Conservation (phyloP, 2,113 vertebrate genomes). For the Capra hircus region DNA sequence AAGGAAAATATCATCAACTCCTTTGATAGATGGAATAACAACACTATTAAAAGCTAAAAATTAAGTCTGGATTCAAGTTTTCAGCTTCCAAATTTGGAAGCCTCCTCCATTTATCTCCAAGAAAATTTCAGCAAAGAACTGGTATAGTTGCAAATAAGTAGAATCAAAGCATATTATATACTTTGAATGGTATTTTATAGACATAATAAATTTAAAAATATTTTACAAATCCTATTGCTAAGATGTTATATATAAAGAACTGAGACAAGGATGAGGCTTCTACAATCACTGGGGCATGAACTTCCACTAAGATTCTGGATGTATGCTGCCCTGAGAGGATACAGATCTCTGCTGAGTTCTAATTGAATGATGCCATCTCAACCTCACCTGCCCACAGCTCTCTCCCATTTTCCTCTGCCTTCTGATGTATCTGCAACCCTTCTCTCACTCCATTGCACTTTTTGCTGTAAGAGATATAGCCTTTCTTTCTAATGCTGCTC, state of each 20-base stretch:
- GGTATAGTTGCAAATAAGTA: not conserved
- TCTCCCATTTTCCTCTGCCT: not conserved
- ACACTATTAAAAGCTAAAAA: not conserved
- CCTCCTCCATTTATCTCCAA: not conserved
- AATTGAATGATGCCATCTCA: accelerated
- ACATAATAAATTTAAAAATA: not conserved
- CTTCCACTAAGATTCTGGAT: not conserved
- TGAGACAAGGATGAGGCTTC: not conserved
- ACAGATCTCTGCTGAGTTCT: not conserved
- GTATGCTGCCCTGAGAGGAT: not conserved
- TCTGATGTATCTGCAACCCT: not conserved
- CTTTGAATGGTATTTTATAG: not conserved
- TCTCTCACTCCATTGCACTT: not conserved
- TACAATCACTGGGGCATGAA: not conserved
- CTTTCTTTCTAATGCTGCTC: not conserved
- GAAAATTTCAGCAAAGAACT: not conserved
- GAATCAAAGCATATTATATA: not conserved
- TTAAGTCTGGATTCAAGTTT: not conserved
- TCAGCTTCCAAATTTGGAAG: not conserved
- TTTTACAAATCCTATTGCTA: not conserved
- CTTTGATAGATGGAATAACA: not conserved
- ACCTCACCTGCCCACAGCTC: accelerated
- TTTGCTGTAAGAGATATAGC: not conserved
- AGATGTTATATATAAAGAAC: not conserved
- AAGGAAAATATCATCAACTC: not conserved